phyloP scores from a whole-genome alignment of 30 jellyfish, hydroid and myxozoan species.

The Hydra vulgaris region DNA sequence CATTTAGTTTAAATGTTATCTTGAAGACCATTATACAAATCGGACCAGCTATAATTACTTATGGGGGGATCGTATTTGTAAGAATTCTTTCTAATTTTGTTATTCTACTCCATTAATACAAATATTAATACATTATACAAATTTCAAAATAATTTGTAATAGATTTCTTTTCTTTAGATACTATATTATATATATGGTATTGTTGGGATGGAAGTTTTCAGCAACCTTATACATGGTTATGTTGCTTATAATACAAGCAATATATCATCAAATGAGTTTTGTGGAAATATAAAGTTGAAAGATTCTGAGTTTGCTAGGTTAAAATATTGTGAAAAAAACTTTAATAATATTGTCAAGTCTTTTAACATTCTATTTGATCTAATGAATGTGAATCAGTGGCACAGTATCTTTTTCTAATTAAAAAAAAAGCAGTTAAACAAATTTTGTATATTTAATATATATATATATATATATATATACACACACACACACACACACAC shows the following conservation, averaged over 20 bases:
- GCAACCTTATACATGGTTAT: slow-evolving; percentile 40
- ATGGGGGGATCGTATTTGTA: slow-evolving; percentile 95
- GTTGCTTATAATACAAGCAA: slow-evolving; percentile 3
- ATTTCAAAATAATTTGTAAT: no score
- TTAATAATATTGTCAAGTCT: slow-evolving; percentile 76
- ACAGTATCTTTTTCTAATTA: slow-evolving; percentile 63
- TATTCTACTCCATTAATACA: background rate
- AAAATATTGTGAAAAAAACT: slow-evolving; percentile 82
- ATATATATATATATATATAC: no score
- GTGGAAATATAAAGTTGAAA: slow-evolving; percentile 56
- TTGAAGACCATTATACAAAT: slow-evolving; percentile 85
- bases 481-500: no score
- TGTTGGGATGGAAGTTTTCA: slow-evolving; percentile 88
- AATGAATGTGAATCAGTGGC: slow-evolving; percentile 98
- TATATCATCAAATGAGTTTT: slow-evolving; percentile 19
- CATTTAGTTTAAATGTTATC: slow-evolving; percentile 75
- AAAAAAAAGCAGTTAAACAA: background rate
- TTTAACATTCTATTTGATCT: slow-evolving; percentile 65
- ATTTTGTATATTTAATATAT: background rate
- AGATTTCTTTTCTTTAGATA: slow-evolving; percentile 32
- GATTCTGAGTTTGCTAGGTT: slow-evolving; percentile 62
- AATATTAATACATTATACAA: no score
- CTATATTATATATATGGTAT: slow-evolving; percentile 66
- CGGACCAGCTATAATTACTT: slow-evolving; percentile 95
- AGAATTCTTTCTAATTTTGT: slow-evolving; percentile 21